These are phyloP conservation scores for Marronus borbonicus DNA, from an alignment of 2,888 invertebrate species.

Conservation along the genomic window DNA sequence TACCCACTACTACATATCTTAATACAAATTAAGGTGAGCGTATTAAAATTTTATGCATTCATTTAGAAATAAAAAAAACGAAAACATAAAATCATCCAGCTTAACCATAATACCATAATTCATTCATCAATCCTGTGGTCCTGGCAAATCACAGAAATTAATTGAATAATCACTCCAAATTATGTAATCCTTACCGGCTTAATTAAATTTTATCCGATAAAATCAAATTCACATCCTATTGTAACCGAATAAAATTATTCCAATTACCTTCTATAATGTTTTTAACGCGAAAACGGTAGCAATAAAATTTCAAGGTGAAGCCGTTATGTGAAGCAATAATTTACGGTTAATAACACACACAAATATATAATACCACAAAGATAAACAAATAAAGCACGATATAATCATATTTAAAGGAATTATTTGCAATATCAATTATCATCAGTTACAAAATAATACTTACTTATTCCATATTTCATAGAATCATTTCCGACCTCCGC, in stretches of 20 bases:
- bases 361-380: neutral
- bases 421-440: constrained; percentile 10
- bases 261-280: neutral
- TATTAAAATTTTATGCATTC: neutral
- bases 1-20: too few relatives aligned
- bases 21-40: too few relatives aligned
- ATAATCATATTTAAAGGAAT: neutral
- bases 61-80: neutral
- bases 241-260: neutral
- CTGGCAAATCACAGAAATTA: neutral
- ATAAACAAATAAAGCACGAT: too few relatives aligned
- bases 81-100: neutral
- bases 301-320: constrained; percentile 41
- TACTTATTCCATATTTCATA: constrained; percentile 61
- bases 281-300: neutral
- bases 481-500: neutral
- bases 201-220: neutral
- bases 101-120: neutral
- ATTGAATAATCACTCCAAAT: neutral
- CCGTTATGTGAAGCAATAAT: constrained; percentile 8
- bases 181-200: neutral
- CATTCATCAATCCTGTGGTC: neutral
- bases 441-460: constrained; percentile 53
- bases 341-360: constrained; percentile 4
- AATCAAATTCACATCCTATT: neutral